Conservation (phyloP, 1,140 invertebrate genomes). For the Drosophila takahashii region DNA sequence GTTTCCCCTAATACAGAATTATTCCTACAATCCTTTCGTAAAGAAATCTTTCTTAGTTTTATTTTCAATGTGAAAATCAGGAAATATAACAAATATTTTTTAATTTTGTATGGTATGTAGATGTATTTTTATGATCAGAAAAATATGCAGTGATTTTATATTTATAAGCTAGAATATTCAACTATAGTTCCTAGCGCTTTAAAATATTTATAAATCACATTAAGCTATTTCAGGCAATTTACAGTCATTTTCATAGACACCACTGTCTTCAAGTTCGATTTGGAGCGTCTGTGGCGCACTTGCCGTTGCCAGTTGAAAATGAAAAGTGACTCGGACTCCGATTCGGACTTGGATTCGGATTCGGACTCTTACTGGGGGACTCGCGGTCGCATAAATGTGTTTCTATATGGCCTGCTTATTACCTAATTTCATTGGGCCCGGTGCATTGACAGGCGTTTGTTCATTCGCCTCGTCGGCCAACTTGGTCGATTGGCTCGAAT, state of each 20-base stretch:
- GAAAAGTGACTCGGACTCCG: constrained; percentile 71
- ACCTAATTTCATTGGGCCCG: constrained; percentile 75
- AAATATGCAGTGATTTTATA: too few relatives aligned
- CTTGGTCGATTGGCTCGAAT: constrained; percentile 43
- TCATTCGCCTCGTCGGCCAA: constrained; percentile 24
- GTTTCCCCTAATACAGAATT: too few relatives aligned
- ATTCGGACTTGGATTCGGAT: constrained; percentile 23
- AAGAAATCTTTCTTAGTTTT: too few relatives aligned
- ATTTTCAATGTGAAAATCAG: too few relatives aligned
- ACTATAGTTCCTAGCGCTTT: too few relatives aligned
- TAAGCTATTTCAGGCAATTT: neutral
- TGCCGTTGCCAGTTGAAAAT: constrained; percentile 80
- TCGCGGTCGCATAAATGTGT: constrained; percentile 39
- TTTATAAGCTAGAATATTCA: too few relatives aligned
- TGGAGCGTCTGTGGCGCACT: constrained; percentile 60
- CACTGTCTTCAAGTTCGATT: constrained; percentile 33
- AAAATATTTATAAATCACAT: neutral
- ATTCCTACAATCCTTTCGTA: too few relatives aligned
- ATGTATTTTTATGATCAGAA: too few relatives aligned
- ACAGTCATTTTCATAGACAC: constrained; percentile 2
- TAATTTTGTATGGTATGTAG: too few relatives aligned
- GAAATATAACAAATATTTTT: too few relatives aligned
- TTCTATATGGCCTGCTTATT: constrained; percentile 74
- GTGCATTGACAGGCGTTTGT: constrained; percentile 49
- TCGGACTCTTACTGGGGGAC: constrained; percentile 5